Percentiles rank a stretch among this genome's conserved stretches.
Conservation (phyloP, 2,888 invertebrate species). For the Luperina nickerlii region DNA sequence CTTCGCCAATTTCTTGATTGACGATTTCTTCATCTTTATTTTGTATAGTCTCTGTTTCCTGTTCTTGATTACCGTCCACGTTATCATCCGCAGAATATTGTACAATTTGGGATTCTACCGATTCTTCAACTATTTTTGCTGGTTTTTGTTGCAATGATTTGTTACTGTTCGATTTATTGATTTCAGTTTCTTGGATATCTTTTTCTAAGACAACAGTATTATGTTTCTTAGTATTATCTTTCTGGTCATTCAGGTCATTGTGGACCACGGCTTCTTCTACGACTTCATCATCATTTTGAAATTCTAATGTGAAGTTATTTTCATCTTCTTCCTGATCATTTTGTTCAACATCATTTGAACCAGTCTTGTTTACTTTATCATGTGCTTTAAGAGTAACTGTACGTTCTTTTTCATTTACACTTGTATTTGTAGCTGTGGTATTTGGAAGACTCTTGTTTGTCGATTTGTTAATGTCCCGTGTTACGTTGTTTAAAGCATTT, state of each 20-base stretch:
- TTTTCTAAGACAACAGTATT: constrained; percentile 18
- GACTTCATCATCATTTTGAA: constrained; percentile 49
- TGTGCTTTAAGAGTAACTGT: constrained; percentile 31
- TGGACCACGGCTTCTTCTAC: not conserved
- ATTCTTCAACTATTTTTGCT: constrained; percentile 45
- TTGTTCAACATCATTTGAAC: constrained; percentile 5
- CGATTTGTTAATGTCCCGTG: constrained; percentile 34
- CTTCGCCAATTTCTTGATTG: constrained; percentile 15
- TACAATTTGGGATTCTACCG: constrained; percentile 45
- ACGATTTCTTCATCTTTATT: constrained; percentile 18
- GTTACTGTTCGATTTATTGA: constrained; percentile 28
- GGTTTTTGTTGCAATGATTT: constrained; percentile 29
- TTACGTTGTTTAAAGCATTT: constrained; percentile 7
- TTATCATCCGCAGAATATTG: constrained; percentile 35
- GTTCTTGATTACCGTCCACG: constrained; percentile 34
- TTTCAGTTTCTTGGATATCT: constrained; percentile 12
- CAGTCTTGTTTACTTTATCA: constrained; percentile 5
- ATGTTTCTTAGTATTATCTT: constrained; percentile 5
- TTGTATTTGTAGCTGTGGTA: constrained; percentile 33
- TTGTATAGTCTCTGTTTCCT: constrained; percentile 19
- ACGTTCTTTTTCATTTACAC: constrained; percentile 30
- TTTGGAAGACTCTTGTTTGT: constrained; percentile 29
- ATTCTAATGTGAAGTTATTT: constrained; percentile 40
- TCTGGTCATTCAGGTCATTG: not conserved
- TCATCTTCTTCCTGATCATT: constrained; percentile 37